Percentiles rank a stretch among this genome's conserved stretches.
Conservation (phyloP, 2,797 vertebrate genomes). For the Takifugu ocellatus region DNA sequence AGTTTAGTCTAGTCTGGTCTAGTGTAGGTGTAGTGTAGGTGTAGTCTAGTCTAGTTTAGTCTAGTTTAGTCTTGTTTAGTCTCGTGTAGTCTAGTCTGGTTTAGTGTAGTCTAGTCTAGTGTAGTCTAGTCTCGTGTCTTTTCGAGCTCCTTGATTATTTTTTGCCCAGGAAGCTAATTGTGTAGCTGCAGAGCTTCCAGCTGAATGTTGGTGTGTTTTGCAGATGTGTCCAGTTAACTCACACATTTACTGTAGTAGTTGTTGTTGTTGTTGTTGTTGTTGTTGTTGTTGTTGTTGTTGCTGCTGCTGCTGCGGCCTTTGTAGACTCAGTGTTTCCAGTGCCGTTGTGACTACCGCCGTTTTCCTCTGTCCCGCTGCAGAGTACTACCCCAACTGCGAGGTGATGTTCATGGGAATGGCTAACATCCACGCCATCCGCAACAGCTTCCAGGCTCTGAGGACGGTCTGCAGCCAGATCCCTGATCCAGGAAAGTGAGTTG, state of each 20-base stretch:
- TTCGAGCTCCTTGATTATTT: too few species aligned
- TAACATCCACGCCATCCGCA: slow-evolving; percentile 97
- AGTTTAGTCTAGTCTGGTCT: too few species aligned
- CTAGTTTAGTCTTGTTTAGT: too few species aligned
- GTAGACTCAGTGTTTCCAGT: not conserved
- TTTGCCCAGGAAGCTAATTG: too few species aligned
- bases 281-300: not conserved
- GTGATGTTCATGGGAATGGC: slow-evolving; percentile 99
- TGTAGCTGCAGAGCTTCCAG: too few species aligned
- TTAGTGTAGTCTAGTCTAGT: too few species aligned
- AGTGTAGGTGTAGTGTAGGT: too few species aligned
- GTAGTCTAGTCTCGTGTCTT: too few species aligned
- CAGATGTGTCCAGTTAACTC: too few species aligned
- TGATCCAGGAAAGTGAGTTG: slow-evolving; percentile 95
- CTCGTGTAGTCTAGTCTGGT: too few species aligned
- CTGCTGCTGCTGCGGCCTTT: not conserved
- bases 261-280: not conserved
- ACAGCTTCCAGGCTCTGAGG: slow-evolving; percentile 95
- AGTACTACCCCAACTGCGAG: slow-evolving; percentile 99
- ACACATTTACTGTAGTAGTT: not conserved
- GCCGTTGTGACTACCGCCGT: slow-evolving; percentile 10
- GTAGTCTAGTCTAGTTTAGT: too few species aligned
- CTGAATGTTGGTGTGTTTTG: too few species aligned
- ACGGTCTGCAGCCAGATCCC: slow-evolving; percentile 97
- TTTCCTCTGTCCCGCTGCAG: slow-evolving; percentile 64